Evolutionary conservation across 2,113 vertebrate species (phyloP), one percentile per base, ranked within the genome.

Genomic region (Sclerurus mexicanus): DNA sequence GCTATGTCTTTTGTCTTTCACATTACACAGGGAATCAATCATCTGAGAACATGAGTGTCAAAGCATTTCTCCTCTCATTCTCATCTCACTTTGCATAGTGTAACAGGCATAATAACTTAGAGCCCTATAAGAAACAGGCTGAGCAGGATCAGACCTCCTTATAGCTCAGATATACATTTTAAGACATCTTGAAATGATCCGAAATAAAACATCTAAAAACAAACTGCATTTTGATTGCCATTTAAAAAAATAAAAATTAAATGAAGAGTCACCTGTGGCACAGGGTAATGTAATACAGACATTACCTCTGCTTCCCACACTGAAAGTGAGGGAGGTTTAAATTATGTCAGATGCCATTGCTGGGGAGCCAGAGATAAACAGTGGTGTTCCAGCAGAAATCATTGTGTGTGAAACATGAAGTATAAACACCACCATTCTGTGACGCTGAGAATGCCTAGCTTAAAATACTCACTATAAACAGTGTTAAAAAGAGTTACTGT

Each of bases 371-470:
- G 47, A 86, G 55, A 77, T 81, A 93, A 97, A 81, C 88, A 80
- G 42, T 62, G 21, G 28, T 49, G 37, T 75, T 95, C 91, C 79
- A 84, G 68, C 66, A 90, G 88, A 85, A 94, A 50, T 67, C 52
- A 60, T 10, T 49, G 40, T 68, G 24, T 1, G 0, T 71, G 85
- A 90, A 83, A 80, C 63, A 53, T 7, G n/a, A 77, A 94, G 69
- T 8, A 49, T 92, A 95, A 96, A 96, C 92, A 90, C 39, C 83
- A 84, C 96, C 44, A 37, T 87, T 92, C 90, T 71, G 63, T 90
- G 93, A 67, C 68, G 52, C 46, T 91, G 71, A 80, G 66, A 83
- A 49, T 49, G 59, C 72, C 72, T 77, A 30, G 33, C 77, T 87
- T 77, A 47, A 93, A 89, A 83, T 76, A 30, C 49, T 89, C 24